Evolutionary conservation across 2,113 vertebrate species (phyloP).

Genomic region (Octodon degus): DNA sequence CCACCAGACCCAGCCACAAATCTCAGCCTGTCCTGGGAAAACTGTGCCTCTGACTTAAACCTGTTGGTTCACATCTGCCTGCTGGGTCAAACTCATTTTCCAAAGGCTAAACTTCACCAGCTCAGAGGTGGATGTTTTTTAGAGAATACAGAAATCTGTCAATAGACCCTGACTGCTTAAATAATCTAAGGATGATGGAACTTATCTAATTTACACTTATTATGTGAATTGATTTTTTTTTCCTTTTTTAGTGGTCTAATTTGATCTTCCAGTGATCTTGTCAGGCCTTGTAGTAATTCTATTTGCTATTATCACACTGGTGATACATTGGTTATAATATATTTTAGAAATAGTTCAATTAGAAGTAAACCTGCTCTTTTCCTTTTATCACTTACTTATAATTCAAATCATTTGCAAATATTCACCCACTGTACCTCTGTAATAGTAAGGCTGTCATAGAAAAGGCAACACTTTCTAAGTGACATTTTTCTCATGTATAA

Average conservation of each 20-base stretch:
- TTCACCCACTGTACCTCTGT: no score
- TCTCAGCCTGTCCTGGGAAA: no score
- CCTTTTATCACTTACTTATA: neutral
- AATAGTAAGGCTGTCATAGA: no score
- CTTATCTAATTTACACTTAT: neutral
- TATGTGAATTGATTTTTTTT: neutral
- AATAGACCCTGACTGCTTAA: neutral
- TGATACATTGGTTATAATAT: neutral
- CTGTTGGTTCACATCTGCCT: no score
- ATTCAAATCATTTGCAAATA: neutral
- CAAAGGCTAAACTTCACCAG: no score
- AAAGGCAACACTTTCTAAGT: neutral
- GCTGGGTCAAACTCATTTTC: no score
- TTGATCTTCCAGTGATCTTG: no score
- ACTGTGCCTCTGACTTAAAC: no score
- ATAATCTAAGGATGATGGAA: neutral
- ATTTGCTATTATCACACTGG: neutral
- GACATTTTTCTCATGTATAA: neutral
- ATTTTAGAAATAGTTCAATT: neutral
- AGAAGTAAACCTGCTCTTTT: neutral
- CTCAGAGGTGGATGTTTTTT: neutral
- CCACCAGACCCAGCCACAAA: no score
- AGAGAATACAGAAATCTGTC: neutral
- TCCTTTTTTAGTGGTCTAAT: neutral
- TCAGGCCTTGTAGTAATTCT: neutral